Conservation (phyloP, 2,113 vertebrate genomes). For the Herpetotheres cachinnans region DNA sequence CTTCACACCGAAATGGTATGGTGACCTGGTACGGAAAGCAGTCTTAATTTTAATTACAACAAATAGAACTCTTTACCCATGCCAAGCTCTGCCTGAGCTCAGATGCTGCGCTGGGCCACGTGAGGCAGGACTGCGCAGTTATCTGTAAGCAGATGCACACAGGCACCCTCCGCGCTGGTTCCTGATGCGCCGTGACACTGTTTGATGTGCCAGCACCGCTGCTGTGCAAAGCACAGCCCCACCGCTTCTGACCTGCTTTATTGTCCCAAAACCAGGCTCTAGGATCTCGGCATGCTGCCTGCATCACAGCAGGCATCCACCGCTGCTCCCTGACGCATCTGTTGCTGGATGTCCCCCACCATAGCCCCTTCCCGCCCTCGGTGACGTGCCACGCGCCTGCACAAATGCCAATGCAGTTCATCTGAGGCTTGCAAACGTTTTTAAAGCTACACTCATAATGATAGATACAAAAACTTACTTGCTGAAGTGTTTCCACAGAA, state of each 20-base stretch:
- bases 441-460: not conserved
- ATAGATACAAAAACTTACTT: not conserved
- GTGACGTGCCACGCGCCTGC: fast-evolving
- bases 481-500: not conserved
- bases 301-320: not conserved
- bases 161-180: not conserved
- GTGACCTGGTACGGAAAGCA: not conserved
- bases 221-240: not conserved
- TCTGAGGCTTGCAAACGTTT: not conserved
- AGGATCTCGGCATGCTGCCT: not conserved
- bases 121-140: not conserved
- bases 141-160: not conserved
- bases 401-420: not conserved
- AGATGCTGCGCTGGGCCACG: not conserved
- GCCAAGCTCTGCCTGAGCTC: not conserved
- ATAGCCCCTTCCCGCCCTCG: not conserved
- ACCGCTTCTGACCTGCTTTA: too few relatives aligned
- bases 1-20: not conserved
- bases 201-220: too few relatives aligned
- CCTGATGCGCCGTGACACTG: fast-evolving
- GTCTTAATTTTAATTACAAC: not conserved
- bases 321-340: not conserved
- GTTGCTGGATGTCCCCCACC: not conserved
- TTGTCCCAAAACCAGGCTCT: not conserved
- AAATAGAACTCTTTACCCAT: too few relatives aligned